These are phyloP conservation scores for Cryptoblepharus egeriae DNA, from an alignment of 2,797 vertebrate species.

Conservation along the genomic window DNA sequence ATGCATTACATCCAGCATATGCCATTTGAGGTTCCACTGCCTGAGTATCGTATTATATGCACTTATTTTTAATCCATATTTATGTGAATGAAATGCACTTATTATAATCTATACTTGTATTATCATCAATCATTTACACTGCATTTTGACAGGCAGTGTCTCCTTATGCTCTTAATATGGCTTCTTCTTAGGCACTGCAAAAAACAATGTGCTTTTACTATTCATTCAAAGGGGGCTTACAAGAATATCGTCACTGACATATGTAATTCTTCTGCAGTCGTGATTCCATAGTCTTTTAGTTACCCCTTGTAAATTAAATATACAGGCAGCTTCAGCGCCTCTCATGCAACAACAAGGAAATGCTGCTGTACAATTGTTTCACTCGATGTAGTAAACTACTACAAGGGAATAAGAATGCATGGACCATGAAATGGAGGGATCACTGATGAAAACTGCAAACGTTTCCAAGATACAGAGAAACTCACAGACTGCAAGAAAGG, in stretches of 20 bases:
- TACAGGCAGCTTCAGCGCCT: background rate
- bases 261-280: background rate
- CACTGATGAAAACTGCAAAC: conserved; percentile 24
- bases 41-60: background rate
- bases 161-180: background rate
- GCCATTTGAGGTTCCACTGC: background rate
- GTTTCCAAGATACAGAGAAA: conserved; percentile 26
- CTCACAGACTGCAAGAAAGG: conserved; percentile 35
- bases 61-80: no score
- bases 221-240: no score
- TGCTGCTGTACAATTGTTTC: conserved; percentile 11
- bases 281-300: background rate
- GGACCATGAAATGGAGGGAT: conserved; percentile 47
- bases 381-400: background rate
- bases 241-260: no score
- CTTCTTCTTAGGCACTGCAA: background rate
- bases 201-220: background rate
- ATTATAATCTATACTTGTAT: background rate
- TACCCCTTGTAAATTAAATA: conserved; percentile 19
- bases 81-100: background rate
- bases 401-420: conserved; percentile 33
- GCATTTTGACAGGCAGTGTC: background rate
- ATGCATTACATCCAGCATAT: background rate
- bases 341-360: background rate
- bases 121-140: background rate